These are phyloP conservation scores for Thereuonema tuberculata DNA, from an alignment of 1,140 invertebrate species.

Conservation along the genomic window DNA sequence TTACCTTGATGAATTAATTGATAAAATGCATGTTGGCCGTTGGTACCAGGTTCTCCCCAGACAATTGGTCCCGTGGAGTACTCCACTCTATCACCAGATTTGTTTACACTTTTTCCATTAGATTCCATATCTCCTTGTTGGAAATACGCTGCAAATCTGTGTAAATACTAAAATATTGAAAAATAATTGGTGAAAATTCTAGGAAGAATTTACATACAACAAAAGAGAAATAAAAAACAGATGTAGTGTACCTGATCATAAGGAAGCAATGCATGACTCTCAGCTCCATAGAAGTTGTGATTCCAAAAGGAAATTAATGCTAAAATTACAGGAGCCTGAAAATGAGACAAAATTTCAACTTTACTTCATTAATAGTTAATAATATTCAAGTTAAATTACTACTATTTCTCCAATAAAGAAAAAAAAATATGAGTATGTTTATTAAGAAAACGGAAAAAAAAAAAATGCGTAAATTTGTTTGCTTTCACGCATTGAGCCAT, in stretches of 20 bases:
- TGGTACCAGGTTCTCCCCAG: constrained; percentile 97
- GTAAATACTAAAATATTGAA: constrained; percentile 64
- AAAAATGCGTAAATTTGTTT: no score
- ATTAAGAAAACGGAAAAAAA: no score
- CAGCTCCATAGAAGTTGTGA: constrained; percentile 82
- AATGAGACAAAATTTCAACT: constrained; percentile 22
- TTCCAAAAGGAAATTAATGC: constrained; percentile 95
- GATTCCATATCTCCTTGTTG: constrained; percentile 99
- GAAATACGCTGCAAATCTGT: constrained; percentile 97
- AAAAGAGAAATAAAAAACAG: neutral
- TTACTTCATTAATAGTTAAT: no score
- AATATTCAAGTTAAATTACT: no score
- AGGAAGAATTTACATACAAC: neutral
- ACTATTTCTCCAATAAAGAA: no score
- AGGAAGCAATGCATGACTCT: constrained; percentile 90
- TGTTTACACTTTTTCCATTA: constrained; percentile 89
- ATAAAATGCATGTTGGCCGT: constrained; percentile 98
- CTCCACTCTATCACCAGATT: constrained; percentile 53
- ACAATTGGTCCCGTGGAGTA: constrained; percentile 84
- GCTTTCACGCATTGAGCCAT: no score
- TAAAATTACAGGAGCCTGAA: constrained; percentile 80
- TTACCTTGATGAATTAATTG: constrained; percentile 85
- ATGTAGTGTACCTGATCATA: constrained; percentile 55
- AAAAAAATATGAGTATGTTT: neutral
- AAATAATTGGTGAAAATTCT: neutral